phyloP scores from a whole-genome alignment of 2,888 invertebrate genomes.

The Metacarcinus magister region DNA sequence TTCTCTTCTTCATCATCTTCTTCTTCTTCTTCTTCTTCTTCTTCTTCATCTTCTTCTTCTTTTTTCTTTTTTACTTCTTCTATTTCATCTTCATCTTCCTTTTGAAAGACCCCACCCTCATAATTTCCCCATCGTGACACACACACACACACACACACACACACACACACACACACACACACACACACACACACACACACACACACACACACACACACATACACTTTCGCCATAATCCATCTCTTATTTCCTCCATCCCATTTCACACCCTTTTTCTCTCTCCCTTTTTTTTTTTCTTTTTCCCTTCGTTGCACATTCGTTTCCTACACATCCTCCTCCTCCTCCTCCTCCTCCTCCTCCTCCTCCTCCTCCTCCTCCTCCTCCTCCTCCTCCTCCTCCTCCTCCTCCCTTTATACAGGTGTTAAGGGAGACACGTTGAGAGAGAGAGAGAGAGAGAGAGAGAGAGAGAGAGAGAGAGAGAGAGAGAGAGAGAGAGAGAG shows the following conservation, averaged over 20 bases:
- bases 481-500: neutral
- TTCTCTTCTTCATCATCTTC: neutral
- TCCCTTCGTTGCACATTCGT: neutral
- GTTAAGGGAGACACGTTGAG: neutral
- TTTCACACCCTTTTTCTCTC: neutral
- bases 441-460: too few relatives aligned
- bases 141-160: slow-evolving; percentile 43
- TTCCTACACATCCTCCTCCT: too few relatives aligned
- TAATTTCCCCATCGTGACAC: neutral
- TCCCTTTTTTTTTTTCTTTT: neutral
- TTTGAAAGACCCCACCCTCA: neutral
- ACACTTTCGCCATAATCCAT: neutral
- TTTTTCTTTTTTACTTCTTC: neutral
- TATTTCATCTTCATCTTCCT: neutral
- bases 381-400: neutral
- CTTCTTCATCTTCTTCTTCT: neutral
- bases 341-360: neutral
- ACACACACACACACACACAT: slow-evolving; percentile 45
- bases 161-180: slow-evolving; percentile 48
- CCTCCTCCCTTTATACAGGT: neutral
- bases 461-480: neutral
- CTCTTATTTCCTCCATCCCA: neutral
- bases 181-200: slow-evolving; percentile 48
- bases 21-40: neutral
- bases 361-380: too few relatives aligned